A percentile compares a stretch with the other conserved stretches of the same genome.
Conservation (phyloP, 2,888 invertebrate genomes). For the Polyommatus icarus region DNA sequence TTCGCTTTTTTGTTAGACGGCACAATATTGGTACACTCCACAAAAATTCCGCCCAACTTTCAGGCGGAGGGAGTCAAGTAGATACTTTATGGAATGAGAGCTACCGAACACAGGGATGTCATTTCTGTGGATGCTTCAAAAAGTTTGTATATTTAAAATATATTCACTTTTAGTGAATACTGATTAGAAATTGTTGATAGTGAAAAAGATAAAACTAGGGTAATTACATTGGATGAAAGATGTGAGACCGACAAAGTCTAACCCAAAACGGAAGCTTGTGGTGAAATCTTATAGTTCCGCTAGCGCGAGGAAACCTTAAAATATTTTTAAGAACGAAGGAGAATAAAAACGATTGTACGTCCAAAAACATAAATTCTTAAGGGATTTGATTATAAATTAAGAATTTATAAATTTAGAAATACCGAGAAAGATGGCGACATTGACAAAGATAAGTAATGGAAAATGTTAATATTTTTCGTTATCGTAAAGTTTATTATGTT, state of each 20-base stretch:
- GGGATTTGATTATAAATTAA: constrained; percentile 9
- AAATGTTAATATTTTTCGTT: neutral
- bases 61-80: constrained; percentile 3
- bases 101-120: neutral
- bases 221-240: neutral
- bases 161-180: neutral
- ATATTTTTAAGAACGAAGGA: neutral
- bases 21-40: constrained; percentile 7
- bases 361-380: neutral
- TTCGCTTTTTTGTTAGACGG: constrained; percentile 8
- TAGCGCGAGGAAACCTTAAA: neutral
- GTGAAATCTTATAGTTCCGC: constrained; percentile 7
- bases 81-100: neutral
- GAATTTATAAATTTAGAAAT: neutral
- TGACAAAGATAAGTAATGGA: neutral
- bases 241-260: constrained; percentile 16
- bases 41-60: constrained; percentile 19
- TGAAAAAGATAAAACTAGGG: neutral
- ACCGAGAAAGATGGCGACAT: neutral
- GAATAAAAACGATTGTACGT: neutral
- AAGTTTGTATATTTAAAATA: neutral
- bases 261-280: constrained; percentile 21
- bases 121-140: neutral
- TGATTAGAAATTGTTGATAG: neutral
- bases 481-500: neutral